Evolutionary conservation across 2,888 invertebrate species (phyloP), one percentile per base, ranked within the genome.

Genomic region (Linyphia triangularis): DNA sequence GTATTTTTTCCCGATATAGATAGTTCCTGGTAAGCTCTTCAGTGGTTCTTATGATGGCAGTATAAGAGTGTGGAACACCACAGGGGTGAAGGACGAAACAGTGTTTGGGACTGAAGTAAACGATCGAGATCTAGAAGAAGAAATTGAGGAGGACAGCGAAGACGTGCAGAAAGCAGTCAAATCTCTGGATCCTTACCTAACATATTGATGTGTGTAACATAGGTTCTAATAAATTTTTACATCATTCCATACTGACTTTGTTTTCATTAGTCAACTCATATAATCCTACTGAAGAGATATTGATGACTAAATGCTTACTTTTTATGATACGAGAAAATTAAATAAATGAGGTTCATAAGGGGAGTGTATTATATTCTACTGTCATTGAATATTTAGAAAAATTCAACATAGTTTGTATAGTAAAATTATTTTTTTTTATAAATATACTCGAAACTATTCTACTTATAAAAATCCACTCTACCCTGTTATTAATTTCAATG

Each of bases 21-120:
- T 93, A 16, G 92, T 93, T 7, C 92, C 92, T 1, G 92, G 92
- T 0, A 92, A 92, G 63, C 91, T 93, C 43, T 93, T 93, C 91
- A 93, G 93, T 1, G 93, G 93, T 0, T 93, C 93, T 0, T 93
- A 92, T 88, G 93, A 93, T 90, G 92, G 92, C 1, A 92, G 92
- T 19, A 89, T 93, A 16, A 91, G 92, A 72, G 92, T 93, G 1
- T 93, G 93, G 93, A 92, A 93, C 89, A 91, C 92, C 19, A 91
- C 91, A 0, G 93, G 92, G 2, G 91, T 93, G 33, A 82, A 82
- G 51, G 90, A 90, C 13, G 91, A 91, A 24, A 90, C 91, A 6
- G 90, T 91, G 0, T 91, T 91, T 57, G 90, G 90, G 0, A 86
- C 86, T 4, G 90, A 90, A 7, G 22, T 61, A 24, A 81, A 40